Evolutionary conservation across 2,113 vertebrate genomes (phyloP).

Genomic region (Lota lota): DNA sequence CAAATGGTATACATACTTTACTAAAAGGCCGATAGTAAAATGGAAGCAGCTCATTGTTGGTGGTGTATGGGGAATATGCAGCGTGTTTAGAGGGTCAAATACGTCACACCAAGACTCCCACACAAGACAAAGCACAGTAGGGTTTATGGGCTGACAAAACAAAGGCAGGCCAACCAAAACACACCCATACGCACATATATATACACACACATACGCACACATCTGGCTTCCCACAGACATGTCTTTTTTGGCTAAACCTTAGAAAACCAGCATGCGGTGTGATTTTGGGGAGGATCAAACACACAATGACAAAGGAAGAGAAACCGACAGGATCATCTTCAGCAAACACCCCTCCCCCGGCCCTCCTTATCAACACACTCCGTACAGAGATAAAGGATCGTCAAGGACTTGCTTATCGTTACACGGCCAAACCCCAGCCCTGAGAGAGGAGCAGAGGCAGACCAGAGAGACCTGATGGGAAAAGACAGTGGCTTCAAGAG

Average conservation of each 20-base stretch:
- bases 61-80: slow-evolving; percentile 35
- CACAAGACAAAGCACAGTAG: slow-evolving; percentile 61
- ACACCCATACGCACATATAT: slow-evolving; percentile 16
- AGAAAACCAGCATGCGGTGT: slow-evolving; percentile 18
- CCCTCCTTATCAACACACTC: background rate
- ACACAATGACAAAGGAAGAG: slow-evolving; percentile 1
- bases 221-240: slow-evolving; percentile 22
- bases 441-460: background rate
- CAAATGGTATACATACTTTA: too few species aligned
- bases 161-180: slow-evolving; percentile 57
- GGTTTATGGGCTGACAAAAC: slow-evolving; percentile 57
- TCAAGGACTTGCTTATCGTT: background rate
- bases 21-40: background rate
- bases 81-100: slow-evolving; percentile 34
- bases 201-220: slow-evolving; percentile 8
- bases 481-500: slow-evolving; percentile 5
- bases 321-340: background rate
- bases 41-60: slow-evolving; percentile 3
- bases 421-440: background rate
- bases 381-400: background rate
- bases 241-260: slow-evolving; percentile 29
- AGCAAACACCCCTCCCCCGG: background rate
- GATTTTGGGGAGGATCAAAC: slow-evolving; percentile 12
- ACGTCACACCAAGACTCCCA: slow-evolving; percentile 57
- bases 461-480: background rate